Evolutionary conservation across 2,113 vertebrate species (phyloP).

Genomic region (Brachyistius frenatus): DNA sequence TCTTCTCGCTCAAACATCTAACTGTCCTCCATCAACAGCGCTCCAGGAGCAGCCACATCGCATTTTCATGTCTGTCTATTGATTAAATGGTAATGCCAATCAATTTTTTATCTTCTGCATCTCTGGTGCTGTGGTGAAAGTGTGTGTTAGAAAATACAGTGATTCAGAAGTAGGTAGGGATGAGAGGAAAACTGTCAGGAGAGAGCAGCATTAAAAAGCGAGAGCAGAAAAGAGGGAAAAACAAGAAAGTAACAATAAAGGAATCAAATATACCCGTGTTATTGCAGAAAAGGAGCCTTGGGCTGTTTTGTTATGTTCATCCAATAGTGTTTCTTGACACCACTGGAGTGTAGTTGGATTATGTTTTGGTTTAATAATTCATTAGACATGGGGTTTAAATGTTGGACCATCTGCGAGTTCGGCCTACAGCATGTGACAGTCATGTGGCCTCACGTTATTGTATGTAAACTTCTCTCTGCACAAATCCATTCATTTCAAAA

Average conservation of each 20-base stretch:
- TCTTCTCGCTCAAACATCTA: constrained; percentile 32
- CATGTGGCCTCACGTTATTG: neutral
- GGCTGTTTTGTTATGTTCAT: constrained; percentile 57
- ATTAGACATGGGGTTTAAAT: constrained; percentile 47
- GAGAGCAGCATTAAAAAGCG: neutral
- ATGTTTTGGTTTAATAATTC: constrained; percentile 61
- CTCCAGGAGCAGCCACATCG: constrained; percentile 7
- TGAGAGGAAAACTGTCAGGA: constrained; percentile 5
- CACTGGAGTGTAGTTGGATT: constrained; percentile 35
- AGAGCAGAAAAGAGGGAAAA: constrained; percentile 19
- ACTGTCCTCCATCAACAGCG: constrained; percentile 49
- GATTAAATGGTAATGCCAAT: constrained; percentile 66
- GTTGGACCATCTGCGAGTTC: constrained; percentile 48
- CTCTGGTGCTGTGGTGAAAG: constrained; percentile 31
- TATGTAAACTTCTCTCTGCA: neutral
- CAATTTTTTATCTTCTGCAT: constrained; percentile 57
- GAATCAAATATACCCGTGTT: neutral
- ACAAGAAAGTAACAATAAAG: constrained; percentile 7
- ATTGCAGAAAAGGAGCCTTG: constrained; percentile 34
- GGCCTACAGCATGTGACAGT: constrained; percentile 8
- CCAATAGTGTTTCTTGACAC: constrained; percentile 39
- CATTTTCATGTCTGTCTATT: constrained; percentile 63
- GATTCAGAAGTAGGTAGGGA: constrained; percentile 1
- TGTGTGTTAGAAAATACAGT: constrained; percentile 14
- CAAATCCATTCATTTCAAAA: neutral